A percentile compares a stretch with the other conserved stretches of the same genome.
phyloP scores from a whole-genome alignment of 2,797 vertebrate species.

The Columba guinea region DNA sequence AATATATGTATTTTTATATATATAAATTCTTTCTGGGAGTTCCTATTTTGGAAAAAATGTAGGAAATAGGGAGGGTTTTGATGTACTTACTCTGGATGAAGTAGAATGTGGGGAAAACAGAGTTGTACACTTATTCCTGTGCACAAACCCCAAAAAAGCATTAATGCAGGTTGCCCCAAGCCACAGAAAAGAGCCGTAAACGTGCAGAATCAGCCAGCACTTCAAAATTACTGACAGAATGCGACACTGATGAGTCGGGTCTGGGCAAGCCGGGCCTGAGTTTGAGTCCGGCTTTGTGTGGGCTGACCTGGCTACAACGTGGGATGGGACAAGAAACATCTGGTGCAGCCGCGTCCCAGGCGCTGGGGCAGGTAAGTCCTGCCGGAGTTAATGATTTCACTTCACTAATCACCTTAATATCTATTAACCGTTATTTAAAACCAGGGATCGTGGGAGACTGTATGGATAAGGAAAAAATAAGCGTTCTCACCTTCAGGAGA shows the following conservation, averaged over 20 bases:
- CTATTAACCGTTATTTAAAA: no score
- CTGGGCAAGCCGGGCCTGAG: not conserved
- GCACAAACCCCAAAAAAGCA: accelerated
- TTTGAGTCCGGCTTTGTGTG: accelerated
- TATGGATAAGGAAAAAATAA: not conserved
- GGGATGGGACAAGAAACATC: not conserved
- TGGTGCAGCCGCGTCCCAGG: no score
- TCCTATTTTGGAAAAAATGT: not conserved
- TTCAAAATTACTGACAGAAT: not conserved
- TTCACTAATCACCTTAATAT: accelerated
- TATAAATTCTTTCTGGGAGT: not conserved
- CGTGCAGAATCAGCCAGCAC: accelerated
- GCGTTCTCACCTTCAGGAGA: not conserved
- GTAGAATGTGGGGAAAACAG: not conserved
- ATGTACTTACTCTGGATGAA: accelerated
- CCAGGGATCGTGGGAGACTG: accelerated
- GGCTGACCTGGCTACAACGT: accelerated
- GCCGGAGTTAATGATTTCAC: accelerated
- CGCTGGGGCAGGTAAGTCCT: not conserved
- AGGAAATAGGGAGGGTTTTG: not conserved
- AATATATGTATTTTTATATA: accelerated
- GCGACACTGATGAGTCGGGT: accelerated
- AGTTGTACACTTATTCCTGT: accelerated
- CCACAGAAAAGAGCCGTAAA: accelerated
- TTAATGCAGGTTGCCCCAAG: accelerated